These are phyloP conservation scores for Mobula birostris DNA, from an alignment of 2,113 vertebrate species.

Conservation along the genomic window DNA sequence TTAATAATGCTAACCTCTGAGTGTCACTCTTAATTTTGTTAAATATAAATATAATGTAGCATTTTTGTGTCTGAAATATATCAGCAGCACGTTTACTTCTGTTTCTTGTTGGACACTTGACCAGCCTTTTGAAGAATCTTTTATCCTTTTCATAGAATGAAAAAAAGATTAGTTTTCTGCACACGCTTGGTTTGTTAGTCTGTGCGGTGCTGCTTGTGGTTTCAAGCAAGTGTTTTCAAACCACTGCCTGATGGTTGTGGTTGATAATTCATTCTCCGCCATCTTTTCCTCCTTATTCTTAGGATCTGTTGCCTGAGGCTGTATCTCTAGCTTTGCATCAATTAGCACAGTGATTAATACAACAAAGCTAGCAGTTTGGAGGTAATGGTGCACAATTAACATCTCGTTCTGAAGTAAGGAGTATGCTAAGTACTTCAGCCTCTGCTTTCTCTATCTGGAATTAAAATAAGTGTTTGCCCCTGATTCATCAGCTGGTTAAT, in stretches of 20 bases:
- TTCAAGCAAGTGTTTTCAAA: slow-evolving; percentile 72
- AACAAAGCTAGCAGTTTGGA: slow-evolving; percentile 98
- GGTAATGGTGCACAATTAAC: slow-evolving; percentile 99
- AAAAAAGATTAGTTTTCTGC: slow-evolving; percentile 39
- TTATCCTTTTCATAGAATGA: background rate
- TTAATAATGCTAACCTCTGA: background rate
- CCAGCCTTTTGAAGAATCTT: slow-evolving; percentile 42
- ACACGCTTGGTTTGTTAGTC: slow-evolving; percentile 38
- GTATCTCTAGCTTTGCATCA: slow-evolving; percentile 96
- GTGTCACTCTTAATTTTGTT: background rate
- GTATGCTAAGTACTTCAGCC: slow-evolving; percentile 83
- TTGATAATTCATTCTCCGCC: slow-evolving; percentile 82
- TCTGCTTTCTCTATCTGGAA: slow-evolving; percentile 79
- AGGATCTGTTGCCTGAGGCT: slow-evolving; percentile 87
- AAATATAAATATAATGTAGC: background rate
- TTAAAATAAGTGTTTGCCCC: slow-evolving; percentile 88
- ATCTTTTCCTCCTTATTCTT: slow-evolving; percentile 71
- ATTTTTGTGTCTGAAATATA: background rate
- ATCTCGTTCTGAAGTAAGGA: slow-evolving; percentile 92
- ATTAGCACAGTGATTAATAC: slow-evolving; percentile 99
- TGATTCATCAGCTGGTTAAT: slow-evolving; percentile 82
- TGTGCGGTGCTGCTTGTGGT: slow-evolving; percentile 55
- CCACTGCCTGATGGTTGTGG: slow-evolving; percentile 71
- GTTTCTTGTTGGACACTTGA: slow-evolving; percentile 41
- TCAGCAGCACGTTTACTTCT: background rate